Evolutionary conservation across 2,888 invertebrate species (phyloP).

Genomic region (Yponomeuta cagnagella): DNA sequence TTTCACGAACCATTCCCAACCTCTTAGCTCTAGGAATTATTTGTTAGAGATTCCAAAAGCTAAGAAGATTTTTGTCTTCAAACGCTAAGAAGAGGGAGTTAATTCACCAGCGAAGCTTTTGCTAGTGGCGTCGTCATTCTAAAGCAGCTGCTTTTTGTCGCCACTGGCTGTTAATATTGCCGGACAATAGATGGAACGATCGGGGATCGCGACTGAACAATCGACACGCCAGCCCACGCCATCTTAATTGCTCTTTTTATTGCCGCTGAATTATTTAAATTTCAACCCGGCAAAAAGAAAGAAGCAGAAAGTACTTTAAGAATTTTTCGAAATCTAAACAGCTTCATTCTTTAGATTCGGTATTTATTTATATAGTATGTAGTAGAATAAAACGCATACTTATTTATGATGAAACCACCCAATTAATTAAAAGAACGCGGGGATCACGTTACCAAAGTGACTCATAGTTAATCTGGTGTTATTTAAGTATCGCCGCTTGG

Average conservation of each 20-base stretch:
- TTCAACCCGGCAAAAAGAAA: slow-evolving; percentile 28
- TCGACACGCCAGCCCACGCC: slow-evolving; percentile 46
- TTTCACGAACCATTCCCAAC: not conserved
- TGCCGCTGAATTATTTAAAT: slow-evolving; percentile 44
- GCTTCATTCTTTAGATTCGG: not conserved
- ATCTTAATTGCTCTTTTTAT: slow-evolving; percentile 59
- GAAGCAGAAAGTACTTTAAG: slow-evolving; percentile 22
- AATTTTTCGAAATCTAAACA: slow-evolving; percentile 7
- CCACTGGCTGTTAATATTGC: slow-evolving; percentile 46
- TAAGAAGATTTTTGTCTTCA: not conserved
- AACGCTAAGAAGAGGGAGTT: not conserved
- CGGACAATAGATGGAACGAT: slow-evolving; percentile 54
- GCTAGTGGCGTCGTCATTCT: slow-evolving; percentile 16
- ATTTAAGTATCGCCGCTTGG: slow-evolving; percentile 58
- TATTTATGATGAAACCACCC: slow-evolving; percentile 13
- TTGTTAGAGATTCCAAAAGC: not conserved
- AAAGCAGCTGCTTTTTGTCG: slow-evolving; percentile 46
- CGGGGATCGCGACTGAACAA: slow-evolving; percentile 50
- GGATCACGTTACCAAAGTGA: slow-evolving; percentile 34
- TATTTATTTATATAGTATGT: not conserved
- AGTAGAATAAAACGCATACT: not conserved
- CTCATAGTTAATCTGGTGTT: slow-evolving; percentile 59
- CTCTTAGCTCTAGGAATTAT: not conserved
- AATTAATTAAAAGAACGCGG: slow-evolving; percentile 28
- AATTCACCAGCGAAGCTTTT: slow-evolving; percentile 6